Conservation (phyloP, 2,797 vertebrate species). For the Lutjanus campechanus region DNA sequence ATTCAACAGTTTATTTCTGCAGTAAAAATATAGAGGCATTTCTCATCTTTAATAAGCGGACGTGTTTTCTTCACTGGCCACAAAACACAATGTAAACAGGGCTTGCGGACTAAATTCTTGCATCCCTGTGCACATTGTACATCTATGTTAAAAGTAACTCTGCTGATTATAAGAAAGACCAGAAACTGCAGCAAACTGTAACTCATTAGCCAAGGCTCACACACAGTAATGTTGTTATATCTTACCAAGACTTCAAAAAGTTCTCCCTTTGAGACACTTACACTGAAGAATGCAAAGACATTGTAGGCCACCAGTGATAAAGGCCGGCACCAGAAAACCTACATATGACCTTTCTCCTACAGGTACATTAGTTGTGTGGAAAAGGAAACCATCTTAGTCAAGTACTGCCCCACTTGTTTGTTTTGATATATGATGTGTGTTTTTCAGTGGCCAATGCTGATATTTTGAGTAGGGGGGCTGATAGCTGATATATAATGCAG, state of each 20-base stretch:
- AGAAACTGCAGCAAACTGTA: neutral
- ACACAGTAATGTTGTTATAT: neutral
- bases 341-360: neutral
- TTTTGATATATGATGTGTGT: too few species aligned
- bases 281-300: neutral
- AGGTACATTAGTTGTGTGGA: too few species aligned
- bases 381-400: too few species aligned
- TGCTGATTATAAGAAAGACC: neutral
- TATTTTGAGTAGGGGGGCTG: too few species aligned
- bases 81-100: neutral
- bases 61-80: neutral
- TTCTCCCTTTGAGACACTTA: neutral
- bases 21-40: neutral
- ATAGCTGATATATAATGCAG: too few species aligned
- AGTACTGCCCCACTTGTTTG: too few species aligned
- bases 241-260: slow-evolving; percentile 10
- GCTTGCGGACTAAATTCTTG: neutral
- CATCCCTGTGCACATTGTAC: neutral
- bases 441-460: too few species aligned
- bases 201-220: neutral
- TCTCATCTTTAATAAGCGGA: neutral
- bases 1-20: neutral
- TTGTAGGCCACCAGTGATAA: too few species aligned
- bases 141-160: neutral
- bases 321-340: neutral